A percentile compares a stretch with the other conserved stretches of the same genome.
These are phyloP conservation scores for Heptranchias perlo DNA, from an alignment of 2,113 vertebrate genomes.

Conservation along the genomic window DNA sequence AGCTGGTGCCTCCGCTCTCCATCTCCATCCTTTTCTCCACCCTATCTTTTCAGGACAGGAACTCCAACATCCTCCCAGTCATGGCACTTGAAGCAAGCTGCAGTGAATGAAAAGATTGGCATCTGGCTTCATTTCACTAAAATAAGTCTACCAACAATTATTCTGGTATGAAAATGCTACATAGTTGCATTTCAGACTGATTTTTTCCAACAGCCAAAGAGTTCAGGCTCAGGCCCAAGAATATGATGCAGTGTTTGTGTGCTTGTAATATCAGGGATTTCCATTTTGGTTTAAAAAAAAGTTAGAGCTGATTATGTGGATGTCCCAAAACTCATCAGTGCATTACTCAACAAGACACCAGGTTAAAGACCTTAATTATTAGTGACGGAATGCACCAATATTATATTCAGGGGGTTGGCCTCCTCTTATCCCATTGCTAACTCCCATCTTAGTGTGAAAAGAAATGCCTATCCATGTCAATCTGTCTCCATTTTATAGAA, in stretches of 20 bases:
- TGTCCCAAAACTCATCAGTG: constrained; percentile 27
- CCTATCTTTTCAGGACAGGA: constrained; percentile 99
- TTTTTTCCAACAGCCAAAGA: constrained; percentile 55
- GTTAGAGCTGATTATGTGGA: background rate
- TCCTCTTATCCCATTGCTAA: constrained; percentile 26
- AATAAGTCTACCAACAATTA: background rate
- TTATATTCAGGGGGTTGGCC: constrained; percentile 17
- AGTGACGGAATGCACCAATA: background rate
- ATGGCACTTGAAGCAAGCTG: constrained; percentile 71
- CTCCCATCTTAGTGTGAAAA: background rate
- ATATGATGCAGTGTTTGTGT: constrained; percentile 25
- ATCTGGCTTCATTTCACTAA: constrained; percentile 5
- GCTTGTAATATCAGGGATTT: constrained; percentile 43
- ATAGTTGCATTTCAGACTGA: constrained; percentile 41
- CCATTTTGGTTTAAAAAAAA: constrained; percentile 23
- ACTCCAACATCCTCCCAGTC: constrained; percentile 93
- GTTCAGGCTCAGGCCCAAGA: constrained; percentile 46
- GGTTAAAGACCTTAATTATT: background rate
- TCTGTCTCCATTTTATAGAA: constrained; percentile 8
- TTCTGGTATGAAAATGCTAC: background rate
- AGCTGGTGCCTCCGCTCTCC: constrained; percentile 76
- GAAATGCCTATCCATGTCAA: background rate
- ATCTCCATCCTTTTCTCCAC: constrained; percentile 91
- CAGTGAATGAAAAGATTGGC: background rate
- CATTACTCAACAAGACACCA: background rate